Percentiles rank a stretch among this genome's conserved stretches.
Evolutionary conservation across 2,113 vertebrate genomes (phyloP).

Genomic region (Hemicordylus capensis): DNA sequence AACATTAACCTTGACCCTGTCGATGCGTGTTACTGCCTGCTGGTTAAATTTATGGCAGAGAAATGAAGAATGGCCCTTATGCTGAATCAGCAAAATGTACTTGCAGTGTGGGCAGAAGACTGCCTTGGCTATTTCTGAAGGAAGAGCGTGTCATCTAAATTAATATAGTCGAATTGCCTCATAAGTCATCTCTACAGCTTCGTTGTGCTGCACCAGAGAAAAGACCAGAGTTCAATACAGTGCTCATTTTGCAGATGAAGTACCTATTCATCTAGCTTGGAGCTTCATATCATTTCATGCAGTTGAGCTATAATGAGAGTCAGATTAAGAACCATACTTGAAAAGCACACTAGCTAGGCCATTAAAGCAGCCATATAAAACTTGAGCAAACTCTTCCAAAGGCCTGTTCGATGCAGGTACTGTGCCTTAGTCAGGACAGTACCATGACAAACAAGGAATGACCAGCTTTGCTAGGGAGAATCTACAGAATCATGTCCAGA

Average conservation of each 20-base stretch:
- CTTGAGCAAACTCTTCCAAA: not conserved
- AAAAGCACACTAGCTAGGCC: not conserved
- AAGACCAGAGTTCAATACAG: slow-evolving; percentile 33
- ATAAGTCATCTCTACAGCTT: slow-evolving; percentile 40
- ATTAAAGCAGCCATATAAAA: slow-evolving; percentile 32
- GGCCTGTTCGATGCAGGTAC: accelerated
- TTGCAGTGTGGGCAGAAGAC: not conserved
- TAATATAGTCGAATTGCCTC: slow-evolving; percentile 52
- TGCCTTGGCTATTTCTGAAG: slow-evolving; percentile 36
- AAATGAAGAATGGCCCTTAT: slow-evolving; percentile 38
- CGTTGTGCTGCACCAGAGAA: not conserved
- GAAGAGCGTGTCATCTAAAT: slow-evolving; percentile 45
- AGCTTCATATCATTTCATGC: slow-evolving; percentile 2
- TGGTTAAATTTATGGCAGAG: slow-evolving; percentile 40
- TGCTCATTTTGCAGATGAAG: slow-evolving; percentile 44
- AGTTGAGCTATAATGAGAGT: not conserved
- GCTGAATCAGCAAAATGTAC: slow-evolving; percentile 37
- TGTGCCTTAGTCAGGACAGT: not conserved
- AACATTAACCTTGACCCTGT: slow-evolving; percentile 17
- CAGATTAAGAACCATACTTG: slow-evolving; percentile 14
- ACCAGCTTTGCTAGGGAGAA: slow-evolving; percentile 10
- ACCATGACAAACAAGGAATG: not conserved
- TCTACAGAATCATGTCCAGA: not conserved
- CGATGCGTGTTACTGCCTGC: not conserved
- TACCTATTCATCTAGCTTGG: slow-evolving; percentile 23